Percentiles rank a stretch among this genome's conserved stretches.
These are phyloP conservation scores for Ormia ochracea DNA, from an alignment of 2,888 invertebrate species.

Conservation along the genomic window DNA sequence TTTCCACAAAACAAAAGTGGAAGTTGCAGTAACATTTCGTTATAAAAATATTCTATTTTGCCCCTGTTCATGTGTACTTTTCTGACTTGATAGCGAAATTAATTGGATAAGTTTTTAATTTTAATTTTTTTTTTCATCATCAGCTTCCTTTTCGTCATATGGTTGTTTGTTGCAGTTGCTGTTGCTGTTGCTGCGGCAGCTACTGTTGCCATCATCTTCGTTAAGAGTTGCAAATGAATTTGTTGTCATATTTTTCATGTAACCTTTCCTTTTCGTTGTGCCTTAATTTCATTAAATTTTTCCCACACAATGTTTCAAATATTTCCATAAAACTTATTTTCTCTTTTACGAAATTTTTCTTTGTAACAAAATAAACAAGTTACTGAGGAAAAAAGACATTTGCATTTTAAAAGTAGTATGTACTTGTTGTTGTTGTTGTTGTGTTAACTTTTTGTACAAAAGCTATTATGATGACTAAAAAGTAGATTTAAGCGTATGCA, in stretches of 20 bases:
- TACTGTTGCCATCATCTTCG: slow-evolving; percentile 15
- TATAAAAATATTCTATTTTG: not conserved
- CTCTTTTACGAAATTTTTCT: not conserved
- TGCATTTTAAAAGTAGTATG: too few relatives aligned
- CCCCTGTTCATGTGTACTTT: slow-evolving; percentile 7
- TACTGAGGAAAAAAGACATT: too few relatives aligned
- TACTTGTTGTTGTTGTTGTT: too few relatives aligned
- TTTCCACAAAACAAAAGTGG: not conserved
- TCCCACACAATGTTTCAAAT: not conserved
- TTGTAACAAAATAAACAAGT: not conserved
- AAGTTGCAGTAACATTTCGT: slow-evolving; percentile 37
- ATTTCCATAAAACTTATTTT: not conserved
- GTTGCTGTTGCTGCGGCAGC: too few relatives aligned
- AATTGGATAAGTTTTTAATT: slow-evolving; percentile 65
- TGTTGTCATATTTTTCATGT: slow-evolving; percentile 28
- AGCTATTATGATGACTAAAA: too few relatives aligned
- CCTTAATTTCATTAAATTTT: slow-evolving; percentile 20
- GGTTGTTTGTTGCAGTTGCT: too few relatives aligned
- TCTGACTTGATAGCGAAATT: slow-evolving; percentile 61
- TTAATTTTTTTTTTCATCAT: slow-evolving; percentile 34
- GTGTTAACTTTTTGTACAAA: too few relatives aligned
- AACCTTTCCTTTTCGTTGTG: not conserved
- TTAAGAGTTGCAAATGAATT: slow-evolving; percentile 15
- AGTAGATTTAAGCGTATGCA: too few relatives aligned
- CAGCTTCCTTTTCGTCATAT: not conserved